Conservation (phyloP, 2,113 vertebrate genomes). For the Varanus salvator region DNA sequence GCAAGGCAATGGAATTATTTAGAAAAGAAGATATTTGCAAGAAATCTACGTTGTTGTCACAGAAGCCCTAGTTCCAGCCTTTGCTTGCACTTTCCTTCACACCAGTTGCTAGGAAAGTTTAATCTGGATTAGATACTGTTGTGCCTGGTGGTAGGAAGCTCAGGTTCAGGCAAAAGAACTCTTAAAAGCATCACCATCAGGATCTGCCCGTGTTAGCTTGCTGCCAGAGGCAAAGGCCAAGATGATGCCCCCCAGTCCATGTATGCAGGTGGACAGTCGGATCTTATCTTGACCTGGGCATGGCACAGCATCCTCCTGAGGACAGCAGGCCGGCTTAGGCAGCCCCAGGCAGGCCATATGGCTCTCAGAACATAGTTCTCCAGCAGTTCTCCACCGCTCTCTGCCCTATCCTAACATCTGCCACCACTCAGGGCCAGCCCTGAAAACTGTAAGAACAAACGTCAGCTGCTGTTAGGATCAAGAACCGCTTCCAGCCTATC, state of each 20-base stretch:
- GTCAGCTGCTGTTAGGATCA: neutral
- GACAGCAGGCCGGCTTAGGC: too few species aligned
- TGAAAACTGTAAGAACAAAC: neutral
- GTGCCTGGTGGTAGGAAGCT: constrained; percentile 3
- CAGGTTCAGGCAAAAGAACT: neutral
- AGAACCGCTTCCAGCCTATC: neutral
- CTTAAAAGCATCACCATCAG: neutral
- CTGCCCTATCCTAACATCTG: too few species aligned
- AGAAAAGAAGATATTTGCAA: neutral
- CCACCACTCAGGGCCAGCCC: neutral
- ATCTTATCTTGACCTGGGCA: too few species aligned
- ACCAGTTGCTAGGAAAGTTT: accelerated
- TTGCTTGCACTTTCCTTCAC: constrained; percentile 14
- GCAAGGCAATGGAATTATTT: constrained; percentile 6
- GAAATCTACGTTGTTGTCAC: constrained; percentile 9
- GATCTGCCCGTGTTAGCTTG: too few species aligned
- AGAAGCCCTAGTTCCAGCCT: neutral
- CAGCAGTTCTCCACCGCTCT: too few species aligned
- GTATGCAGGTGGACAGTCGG: too few species aligned
- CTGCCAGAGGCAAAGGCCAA: too few species aligned
- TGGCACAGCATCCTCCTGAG: too few species aligned
- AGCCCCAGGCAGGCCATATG: too few species aligned
- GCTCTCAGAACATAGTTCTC: too few species aligned
- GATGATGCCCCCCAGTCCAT: too few species aligned
- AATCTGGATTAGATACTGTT: neutral